Percentiles rank a stretch among this genome's conserved stretches.
phyloP scores from a whole-genome alignment of 2,797 vertebrate genomes.

The Sparidentex hasta region DNA sequence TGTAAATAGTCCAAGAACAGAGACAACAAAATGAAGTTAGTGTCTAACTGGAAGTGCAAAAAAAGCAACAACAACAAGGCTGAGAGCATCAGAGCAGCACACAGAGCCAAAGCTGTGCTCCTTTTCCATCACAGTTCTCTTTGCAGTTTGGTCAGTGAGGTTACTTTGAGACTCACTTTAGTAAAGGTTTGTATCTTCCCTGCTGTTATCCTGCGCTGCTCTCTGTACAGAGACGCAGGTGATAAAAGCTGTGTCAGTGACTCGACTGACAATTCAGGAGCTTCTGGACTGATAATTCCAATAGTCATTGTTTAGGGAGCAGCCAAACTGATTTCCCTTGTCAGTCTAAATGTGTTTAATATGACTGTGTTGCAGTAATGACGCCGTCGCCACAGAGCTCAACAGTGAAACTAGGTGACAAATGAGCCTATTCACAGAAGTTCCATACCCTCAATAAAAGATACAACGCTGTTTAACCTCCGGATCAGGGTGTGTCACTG shows the following conservation, averaged over 20 bases:
- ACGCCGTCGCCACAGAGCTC: not conserved
- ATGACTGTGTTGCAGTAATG: not conserved
- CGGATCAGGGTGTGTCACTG: not conserved
- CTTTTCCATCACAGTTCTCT: not conserved
- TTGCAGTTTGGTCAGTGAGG: not conserved
- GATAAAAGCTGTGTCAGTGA: not conserved
- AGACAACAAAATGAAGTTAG: too few relatives aligned
- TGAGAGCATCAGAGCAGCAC: not conserved
- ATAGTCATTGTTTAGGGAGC: not conserved
- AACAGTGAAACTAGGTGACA: not conserved
- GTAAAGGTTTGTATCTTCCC: not conserved
- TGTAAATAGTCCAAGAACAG: too few relatives aligned
- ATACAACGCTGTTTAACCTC: slow-evolving; percentile 3
- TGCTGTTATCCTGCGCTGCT: not conserved
- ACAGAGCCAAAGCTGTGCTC: not conserved
- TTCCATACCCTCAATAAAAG: not conserved
- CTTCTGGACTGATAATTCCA: not conserved
- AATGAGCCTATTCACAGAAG: not conserved
- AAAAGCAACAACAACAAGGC: too few relatives aligned
- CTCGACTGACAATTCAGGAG: not conserved
- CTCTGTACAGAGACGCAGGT: not conserved
- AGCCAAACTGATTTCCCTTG: not conserved
- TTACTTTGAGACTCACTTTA: not conserved
- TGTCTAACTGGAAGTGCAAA: too few relatives aligned
- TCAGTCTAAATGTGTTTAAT: not conserved